Conservation (phyloP, 1,140 invertebrate genomes). For the Physella acuta region DNA sequence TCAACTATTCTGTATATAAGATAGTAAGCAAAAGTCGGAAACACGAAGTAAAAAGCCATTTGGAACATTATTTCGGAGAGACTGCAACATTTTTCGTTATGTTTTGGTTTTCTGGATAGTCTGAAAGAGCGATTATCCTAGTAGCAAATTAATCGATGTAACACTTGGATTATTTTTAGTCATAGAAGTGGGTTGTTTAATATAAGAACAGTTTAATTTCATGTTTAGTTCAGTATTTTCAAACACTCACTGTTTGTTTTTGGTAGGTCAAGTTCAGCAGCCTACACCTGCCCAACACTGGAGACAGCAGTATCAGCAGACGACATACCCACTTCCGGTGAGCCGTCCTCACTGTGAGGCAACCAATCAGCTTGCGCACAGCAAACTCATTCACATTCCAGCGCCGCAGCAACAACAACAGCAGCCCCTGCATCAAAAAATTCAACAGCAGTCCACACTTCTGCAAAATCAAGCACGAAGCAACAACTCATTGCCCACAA, state of each 20-base stretch:
- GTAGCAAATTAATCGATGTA: not conserved
- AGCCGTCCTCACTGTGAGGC: not conserved
- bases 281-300: slow-evolving; percentile 2
- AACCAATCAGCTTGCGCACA: not conserved
- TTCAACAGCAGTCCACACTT: slow-evolving; percentile 7
- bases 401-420: slow-evolving; percentile 5
- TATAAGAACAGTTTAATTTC: not conserved
- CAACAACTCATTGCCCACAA: not conserved
- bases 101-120: not conserved
- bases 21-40: not conserved
- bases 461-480: slow-evolving; percentile 15
- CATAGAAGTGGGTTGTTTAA: not conserved
- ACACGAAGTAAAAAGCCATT: not conserved
- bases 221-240: not conserved
- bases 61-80: not conserved
- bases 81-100: not conserved
- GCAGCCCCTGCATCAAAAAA: not conserved
- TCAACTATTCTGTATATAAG: not conserved
- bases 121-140: not conserved
- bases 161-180: not conserved
- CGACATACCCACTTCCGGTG: not conserved
- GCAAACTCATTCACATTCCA: not conserved
- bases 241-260: not conserved
- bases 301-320: slow-evolving; percentile 13
- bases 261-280: slow-evolving; percentile 10